Conservation (phyloP, 2,888 invertebrate genomes). For the Platycheirus rosarum region DNA sequence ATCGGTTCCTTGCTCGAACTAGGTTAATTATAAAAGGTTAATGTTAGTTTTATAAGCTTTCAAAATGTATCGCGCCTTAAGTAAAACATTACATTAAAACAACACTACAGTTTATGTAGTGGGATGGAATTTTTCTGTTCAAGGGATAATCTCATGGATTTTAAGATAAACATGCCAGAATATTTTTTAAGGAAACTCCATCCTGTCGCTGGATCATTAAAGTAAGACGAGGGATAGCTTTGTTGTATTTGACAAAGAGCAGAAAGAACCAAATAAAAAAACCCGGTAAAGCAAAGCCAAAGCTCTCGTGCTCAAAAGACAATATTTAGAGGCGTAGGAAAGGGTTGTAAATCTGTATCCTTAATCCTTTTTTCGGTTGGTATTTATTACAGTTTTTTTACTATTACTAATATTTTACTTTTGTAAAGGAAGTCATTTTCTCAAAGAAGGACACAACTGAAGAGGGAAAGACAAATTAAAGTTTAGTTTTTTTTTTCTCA, state of each 20-base stretch:
- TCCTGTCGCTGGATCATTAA: constrained; percentile 66
- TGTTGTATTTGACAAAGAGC: constrained; percentile 21
- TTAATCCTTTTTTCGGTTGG: constrained; percentile 57
- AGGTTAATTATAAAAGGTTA: no score
- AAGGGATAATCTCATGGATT: constrained; percentile 49
- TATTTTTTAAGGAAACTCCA: constrained; percentile 56
- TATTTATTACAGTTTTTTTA: not conserved
- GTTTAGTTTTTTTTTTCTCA: constrained; percentile 61
- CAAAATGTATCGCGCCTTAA: no score
- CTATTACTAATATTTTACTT: constrained; percentile 27
- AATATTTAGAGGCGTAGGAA: constrained; percentile 20
- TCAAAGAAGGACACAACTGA: constrained; percentile 48
- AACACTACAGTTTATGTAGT: no score
- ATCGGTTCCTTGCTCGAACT: no score
- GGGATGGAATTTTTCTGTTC: constrained; percentile 41
- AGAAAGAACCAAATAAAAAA: constrained; percentile 50
- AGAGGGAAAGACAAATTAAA: constrained; percentile 69
- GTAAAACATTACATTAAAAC: no score
- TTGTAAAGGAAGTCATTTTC: constrained; percentile 69
- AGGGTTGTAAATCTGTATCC: constrained; percentile 52
- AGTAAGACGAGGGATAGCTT: constrained; percentile 35
- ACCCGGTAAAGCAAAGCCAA: constrained; percentile 51
- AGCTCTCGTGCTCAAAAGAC: constrained; percentile 33
- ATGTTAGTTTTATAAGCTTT: no score
- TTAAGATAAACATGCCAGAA: constrained; percentile 18